phyloP scores from a whole-genome alignment of 2,888 invertebrate species.

The Dorcus parallelipipedus region DNA sequence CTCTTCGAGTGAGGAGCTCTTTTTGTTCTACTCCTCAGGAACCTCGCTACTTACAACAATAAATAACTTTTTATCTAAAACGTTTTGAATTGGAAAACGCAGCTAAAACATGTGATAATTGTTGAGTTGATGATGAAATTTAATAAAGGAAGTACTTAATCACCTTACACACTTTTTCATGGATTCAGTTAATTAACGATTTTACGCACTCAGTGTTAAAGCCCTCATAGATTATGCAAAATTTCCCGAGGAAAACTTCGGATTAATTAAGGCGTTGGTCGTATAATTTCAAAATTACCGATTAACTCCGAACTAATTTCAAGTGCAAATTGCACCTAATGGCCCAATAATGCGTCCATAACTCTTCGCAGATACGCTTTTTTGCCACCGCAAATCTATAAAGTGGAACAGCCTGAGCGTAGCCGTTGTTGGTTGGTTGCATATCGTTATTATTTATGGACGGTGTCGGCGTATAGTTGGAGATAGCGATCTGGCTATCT shows the following conservation, averaged over 20 bases:
- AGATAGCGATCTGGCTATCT: slow-evolving; percentile 33
- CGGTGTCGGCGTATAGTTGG: slow-evolving; percentile 22
- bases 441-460: slow-evolving; percentile 29
- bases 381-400: slow-evolving; percentile 26
- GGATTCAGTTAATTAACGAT: too few relatives aligned
- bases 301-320: slow-evolving; percentile 23
- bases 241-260: too few relatives aligned
- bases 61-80: background rate
- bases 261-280: background rate
- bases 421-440: slow-evolving; percentile 11
- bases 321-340: slow-evolving; percentile 28
- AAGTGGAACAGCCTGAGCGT: slow-evolving; percentile 22
- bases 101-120: too few relatives aligned
- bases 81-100: too few relatives aligned
- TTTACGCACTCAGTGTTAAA: too few relatives aligned
- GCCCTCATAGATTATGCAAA: too few relatives aligned
- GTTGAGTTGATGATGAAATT: too few relatives aligned
- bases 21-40: background rate
- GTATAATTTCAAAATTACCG: slow-evolving; percentile 6
- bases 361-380: slow-evolving; percentile 19
- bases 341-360: slow-evolving; percentile 24
- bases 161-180: too few relatives aligned
- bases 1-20: background rate
- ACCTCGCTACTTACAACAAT: too few relatives aligned
- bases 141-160: too few relatives aligned